Conservation (phyloP, 2,797 vertebrate genomes). For the Psittacula echo region DNA sequence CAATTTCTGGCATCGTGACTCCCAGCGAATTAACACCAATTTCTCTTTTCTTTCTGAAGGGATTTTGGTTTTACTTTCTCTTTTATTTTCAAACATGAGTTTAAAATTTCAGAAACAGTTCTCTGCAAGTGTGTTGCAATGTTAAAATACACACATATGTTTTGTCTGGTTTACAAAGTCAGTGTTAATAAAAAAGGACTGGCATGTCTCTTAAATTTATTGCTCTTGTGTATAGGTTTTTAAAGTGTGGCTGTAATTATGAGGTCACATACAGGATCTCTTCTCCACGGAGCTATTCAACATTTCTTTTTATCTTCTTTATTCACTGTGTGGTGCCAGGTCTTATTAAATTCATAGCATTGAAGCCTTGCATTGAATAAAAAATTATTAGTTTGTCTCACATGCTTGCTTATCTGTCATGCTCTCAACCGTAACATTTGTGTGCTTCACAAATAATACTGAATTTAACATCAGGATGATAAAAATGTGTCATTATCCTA, state of each 20-base stretch:
- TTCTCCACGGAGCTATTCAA: slow-evolving; percentile 28
- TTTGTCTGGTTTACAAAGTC: neutral
- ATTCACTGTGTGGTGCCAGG: slow-evolving; percentile 5
- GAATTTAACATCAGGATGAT: slow-evolving; percentile 29
- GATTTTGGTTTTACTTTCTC: neutral
- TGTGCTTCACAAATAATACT: slow-evolving; percentile 21
- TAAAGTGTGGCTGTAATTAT: slow-evolving; percentile 43
- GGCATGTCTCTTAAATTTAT: neutral
- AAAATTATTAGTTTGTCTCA: slow-evolving; percentile 54
- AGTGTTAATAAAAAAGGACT: neutral
- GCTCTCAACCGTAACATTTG: neutral
- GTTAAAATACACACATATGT: neutral
- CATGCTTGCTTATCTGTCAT: slow-evolving; percentile 36
- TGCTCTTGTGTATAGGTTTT: neutral
- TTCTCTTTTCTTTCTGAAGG: neutral
- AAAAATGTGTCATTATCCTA: slow-evolving; percentile 14
- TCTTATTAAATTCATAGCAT: slow-evolving; percentile 43
- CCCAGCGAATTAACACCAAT: neutral
- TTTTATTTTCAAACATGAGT: neutral
- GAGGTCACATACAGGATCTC: slow-evolving; percentile 5
- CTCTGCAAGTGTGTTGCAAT: neutral
- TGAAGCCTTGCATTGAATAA: slow-evolving; percentile 47
- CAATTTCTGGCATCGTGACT: neutral
- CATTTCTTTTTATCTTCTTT: slow-evolving; percentile 43
- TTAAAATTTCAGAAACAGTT: neutral